A percentile compares a stretch with the other conserved stretches of the same genome.
Evolutionary conservation across 2,888 invertebrate genomes (phyloP).

Genomic region (Deilephila elpenor): DNA sequence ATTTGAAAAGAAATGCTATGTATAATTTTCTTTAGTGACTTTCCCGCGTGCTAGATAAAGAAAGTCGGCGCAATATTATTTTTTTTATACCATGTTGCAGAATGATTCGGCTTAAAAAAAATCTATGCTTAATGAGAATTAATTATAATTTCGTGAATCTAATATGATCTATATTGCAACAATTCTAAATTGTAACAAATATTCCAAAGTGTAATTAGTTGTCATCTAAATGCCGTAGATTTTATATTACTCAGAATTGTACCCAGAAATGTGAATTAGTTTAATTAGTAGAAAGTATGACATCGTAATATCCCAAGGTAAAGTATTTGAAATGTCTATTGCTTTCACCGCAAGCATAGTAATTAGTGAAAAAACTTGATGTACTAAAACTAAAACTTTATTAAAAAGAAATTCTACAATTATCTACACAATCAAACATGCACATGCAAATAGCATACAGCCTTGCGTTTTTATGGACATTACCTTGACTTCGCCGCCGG

Average conservation of each 20-base stretch:
- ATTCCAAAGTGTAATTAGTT: not conserved
- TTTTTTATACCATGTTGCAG: no score
- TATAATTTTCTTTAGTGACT: no score
- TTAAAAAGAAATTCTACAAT: slow-evolving; percentile 13
- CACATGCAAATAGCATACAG: slow-evolving; percentile 44
- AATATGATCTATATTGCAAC: no score
- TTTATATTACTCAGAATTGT: not conserved
- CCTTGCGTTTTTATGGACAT: slow-evolving; percentile 50
- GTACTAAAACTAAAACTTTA: not conserved
- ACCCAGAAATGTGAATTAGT: slow-evolving; percentile 23
- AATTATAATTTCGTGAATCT: no score
- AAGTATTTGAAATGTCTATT: not conserved
- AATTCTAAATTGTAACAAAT: no score
- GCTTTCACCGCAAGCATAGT: not conserved
- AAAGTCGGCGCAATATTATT: no score
- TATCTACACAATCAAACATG: slow-evolving; percentile 34
- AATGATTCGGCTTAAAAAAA: no score
- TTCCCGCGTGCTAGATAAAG: no score
- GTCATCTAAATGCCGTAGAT: not conserved
- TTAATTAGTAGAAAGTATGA: not conserved
- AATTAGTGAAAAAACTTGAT: not conserved
- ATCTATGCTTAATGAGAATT: no score
- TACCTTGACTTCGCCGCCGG: slow-evolving; percentile 96
- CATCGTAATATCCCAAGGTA: not conserved
- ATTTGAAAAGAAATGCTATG: no score